Evolutionary conservation across 2,113 vertebrate genomes (phyloP), one percentile per base, ranked within the genome.

Genomic region (Arizona elegans): DNA sequence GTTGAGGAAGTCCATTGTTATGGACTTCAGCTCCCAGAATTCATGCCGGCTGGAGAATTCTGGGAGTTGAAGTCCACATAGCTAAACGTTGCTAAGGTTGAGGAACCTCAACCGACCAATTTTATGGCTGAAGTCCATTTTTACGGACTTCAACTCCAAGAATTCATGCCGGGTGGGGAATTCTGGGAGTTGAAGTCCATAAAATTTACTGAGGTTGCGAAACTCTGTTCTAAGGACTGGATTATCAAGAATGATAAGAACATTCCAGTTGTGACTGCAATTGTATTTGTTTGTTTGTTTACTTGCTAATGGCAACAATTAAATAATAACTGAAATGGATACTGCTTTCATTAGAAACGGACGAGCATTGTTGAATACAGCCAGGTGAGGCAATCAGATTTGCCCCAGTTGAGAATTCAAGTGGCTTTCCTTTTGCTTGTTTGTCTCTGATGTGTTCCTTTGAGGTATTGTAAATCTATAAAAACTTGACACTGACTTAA

Each of bases 401-500:
- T 89, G 75, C 17, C 87, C 47, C 29, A 88, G 93, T 93, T 4
- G 15, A 90, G 62, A 91, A 96, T 58, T 92, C 47, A 95, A 88
- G 89, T 90, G 87, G 93, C 52, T 88, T 90, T 94, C 53, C 7
- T 62, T 92, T 26, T 58, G 21, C 95, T 89, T 92, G 93, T 94
- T 96, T 54, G 47, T 94, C 94, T 96, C 97, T 96, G 94, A 93
- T 95, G 95, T 94, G 52, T 96, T 97, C 92, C 94, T 96, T 93
- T 94, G 95, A 95, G 86, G 91, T 93, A 96, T 95, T 96, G 88
- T 81, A 96, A 96, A 96, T 97, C 96, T 90, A 94, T 97, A 97
- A 96, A 90, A 96, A 95, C 92, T 95, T 97, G 96, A 97, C 92
- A 96, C 93, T 96, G 97, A 95, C 96, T 96, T 93, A 97, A 97